Conservation (phyloP, 2,113 vertebrate species). For the Carlito syrichta region DNA sequence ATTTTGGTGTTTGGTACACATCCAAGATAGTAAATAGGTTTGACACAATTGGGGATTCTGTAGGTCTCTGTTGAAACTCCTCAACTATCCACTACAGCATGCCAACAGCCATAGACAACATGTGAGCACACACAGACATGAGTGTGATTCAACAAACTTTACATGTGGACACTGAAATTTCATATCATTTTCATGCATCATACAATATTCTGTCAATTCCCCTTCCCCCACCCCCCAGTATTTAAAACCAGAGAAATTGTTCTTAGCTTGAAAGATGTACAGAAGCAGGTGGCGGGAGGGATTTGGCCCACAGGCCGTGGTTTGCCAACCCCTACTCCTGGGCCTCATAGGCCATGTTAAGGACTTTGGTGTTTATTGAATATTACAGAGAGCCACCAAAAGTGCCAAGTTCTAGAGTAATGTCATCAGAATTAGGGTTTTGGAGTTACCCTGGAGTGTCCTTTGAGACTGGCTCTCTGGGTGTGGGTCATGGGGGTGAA, state of each 20-base stretch:
- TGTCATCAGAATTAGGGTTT: fast-evolving
- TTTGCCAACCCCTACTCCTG: background rate
- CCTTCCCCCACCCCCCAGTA: fast-evolving
- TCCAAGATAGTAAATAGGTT: background rate
- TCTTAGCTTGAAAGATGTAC: background rate
- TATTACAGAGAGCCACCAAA: fast-evolving
- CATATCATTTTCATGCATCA: fast-evolving
- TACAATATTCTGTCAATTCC: background rate
- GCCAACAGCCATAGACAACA: fast-evolving
- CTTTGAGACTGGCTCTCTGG: background rate
- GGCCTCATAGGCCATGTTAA: fast-evolving
- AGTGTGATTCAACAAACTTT: fast-evolving
- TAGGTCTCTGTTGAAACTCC: background rate
- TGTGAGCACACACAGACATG: fast-evolving
- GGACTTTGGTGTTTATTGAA: background rate
- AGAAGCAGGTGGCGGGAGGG: background rate
- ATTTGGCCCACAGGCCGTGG: fast-evolving
- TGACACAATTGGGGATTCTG: fast-evolving
- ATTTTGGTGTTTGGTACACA: background rate
- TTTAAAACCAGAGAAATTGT: background rate
- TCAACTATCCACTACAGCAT: fast-evolving
- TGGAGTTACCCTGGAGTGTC: background rate
- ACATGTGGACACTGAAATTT: fast-evolving
- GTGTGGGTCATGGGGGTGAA: fast-evolving
- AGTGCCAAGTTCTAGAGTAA: background rate